phyloP scores from a whole-genome alignment of 2,113 vertebrate genomes.

The Corythornis vintsioides region DNA sequence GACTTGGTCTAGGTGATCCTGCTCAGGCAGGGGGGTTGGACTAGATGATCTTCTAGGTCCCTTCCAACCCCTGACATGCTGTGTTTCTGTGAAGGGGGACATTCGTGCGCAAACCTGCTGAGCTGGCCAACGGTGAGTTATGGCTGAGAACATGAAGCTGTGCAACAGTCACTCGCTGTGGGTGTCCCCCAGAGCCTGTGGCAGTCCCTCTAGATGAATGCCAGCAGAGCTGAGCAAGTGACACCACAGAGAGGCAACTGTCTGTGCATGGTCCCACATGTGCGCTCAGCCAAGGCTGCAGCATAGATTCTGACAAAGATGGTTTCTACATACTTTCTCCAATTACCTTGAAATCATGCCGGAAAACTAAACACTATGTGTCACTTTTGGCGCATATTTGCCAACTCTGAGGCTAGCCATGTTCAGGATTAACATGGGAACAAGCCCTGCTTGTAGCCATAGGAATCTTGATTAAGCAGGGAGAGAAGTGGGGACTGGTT shows the following conservation, averaged over 20 bases:
- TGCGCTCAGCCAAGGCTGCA: fast-evolving
- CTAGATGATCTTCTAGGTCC: too few species aligned
- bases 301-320: not conserved
- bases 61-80: too few species aligned
- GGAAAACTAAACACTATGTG: not conserved
- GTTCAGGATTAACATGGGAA: not conserved
- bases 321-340: not conserved
- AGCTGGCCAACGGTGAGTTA: not conserved
- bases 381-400: not conserved
- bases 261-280: fast-evolving
- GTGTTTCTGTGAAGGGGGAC: not conserved
- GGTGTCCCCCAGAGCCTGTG: fast-evolving
- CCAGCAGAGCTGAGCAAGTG: not conserved
- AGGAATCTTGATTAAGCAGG: conserved; percentile 16
- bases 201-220: not conserved
- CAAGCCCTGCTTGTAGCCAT: not conserved
- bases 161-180: not conserved
- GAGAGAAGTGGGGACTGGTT: conserved; percentile 43
- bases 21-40: too few species aligned
- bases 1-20: too few species aligned
- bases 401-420: not conserved
- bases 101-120: not conserved
- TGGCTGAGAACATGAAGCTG: not conserved
- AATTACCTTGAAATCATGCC: not conserved
- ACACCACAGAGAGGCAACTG: not conserved